phyloP scores from a whole-genome alignment of 2,888 invertebrate genomes.

The Limnephilus rhombicus region DNA sequence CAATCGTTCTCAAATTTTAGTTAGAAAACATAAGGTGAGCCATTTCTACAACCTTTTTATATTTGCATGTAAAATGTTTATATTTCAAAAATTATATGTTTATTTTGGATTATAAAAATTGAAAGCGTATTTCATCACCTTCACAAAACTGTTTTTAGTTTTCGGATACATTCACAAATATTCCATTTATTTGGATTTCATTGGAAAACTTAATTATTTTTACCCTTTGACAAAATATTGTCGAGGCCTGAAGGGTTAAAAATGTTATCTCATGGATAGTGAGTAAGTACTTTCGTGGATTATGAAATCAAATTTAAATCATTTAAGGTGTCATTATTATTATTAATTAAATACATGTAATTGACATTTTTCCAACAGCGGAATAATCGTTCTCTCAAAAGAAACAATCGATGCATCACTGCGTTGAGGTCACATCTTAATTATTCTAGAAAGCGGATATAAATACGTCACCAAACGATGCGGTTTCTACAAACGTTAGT shows the following conservation, averaged over 20 bases:
- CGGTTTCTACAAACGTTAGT: background rate
- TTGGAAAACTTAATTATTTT: no score
- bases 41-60: no score
- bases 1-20: no score
- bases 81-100: no score
- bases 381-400: background rate
- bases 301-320: background rate
- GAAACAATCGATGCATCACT: background rate
- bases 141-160: no score
- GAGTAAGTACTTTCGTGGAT: background rate
- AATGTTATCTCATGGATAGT: background rate
- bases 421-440: background rate
- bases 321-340: background rate
- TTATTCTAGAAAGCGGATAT: background rate
- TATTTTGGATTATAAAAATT: no score
- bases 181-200: no score
- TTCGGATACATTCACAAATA: no score
- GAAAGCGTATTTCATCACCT: no score
- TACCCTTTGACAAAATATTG: no score
- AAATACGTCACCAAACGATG: background rate
- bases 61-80: no score
- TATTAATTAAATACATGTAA: background rate
- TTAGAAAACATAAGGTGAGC: no score
- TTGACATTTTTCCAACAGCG: background rate
- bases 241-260: background rate